Base-by-base conservation (phyloP, 2,888 invertebrate genomes). In the Agrotis exclamationis region DNA sequence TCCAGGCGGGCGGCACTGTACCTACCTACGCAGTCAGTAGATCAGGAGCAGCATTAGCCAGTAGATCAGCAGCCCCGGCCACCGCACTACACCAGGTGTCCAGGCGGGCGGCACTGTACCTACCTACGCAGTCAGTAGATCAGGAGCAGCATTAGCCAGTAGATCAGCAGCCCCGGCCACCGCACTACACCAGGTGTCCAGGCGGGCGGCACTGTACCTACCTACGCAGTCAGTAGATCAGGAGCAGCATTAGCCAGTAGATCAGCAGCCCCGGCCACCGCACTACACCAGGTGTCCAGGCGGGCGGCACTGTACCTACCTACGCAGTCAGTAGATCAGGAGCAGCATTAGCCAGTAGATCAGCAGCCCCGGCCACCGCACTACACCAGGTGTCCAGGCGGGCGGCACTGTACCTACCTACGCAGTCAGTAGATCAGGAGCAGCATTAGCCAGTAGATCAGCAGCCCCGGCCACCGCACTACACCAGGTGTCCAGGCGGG, bases 61-160 rank as follows among this genome's bases (percentile, higher is more conserved):
- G 90, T 82, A 93, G 87, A n/a, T 65, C 76, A 2, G 91, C 89
- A 14, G 95, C 95, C 45, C 78, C 86, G 28, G 82, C 86, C 3
- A 94, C 94, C 47, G 93, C 92, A 20, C 70, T 57, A 85, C 93
- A 90, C 96, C 96, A 96, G 14, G 85, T 84, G n/a, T n/a, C n/a
- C n/a, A n/a, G n/a, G n/a, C n/a, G n/a, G n/a, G n/a, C n/a, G n/a
- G n/a, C n/a, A n/a, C n/a, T n/a, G n/a, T n/a, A n/a, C n/a, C n/a
- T n/a, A n/a, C n/a, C 56, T 64, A 66, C 0, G 80, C 86, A 0
- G 92, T 92, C 85, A 93, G 90, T 53, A 94, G 88, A 68, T 94
- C 95, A 0, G 92, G 93, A 47, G 94, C 93, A 13, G 86, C 63
- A 54, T 60, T 47, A 6, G 89, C 84, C 59, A 96, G 90, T 82